Percentiles rank a stretch among this genome's conserved stretches.
Evolutionary conservation across 2,113 vertebrate species (phyloP).

Genomic region (Pimephales promelas): DNA sequence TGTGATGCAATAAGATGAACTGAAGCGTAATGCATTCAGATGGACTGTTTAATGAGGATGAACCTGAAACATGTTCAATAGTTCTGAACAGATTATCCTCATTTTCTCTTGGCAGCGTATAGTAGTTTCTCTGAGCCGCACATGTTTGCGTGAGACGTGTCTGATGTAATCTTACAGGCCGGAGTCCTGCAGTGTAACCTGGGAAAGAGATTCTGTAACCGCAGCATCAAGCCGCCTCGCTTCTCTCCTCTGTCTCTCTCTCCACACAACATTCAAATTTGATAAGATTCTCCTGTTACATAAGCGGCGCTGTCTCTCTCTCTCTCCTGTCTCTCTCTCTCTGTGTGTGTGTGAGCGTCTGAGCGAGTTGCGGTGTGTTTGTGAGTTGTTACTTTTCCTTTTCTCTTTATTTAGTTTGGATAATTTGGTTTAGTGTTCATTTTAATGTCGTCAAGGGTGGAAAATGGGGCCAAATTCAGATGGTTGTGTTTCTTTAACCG

Average conservation of each 20-base stretch:
- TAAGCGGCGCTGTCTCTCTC: conserved; percentile 19
- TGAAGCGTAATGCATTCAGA: fast-evolving
- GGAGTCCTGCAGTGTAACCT: conserved; percentile 8
- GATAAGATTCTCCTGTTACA: conserved; percentile 53
- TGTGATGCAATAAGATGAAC: no score
- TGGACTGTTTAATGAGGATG: background rate
- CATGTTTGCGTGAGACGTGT: background rate
- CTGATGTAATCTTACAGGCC: background rate
- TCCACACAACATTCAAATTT: conserved; percentile 53
- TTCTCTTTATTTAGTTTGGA: no score
- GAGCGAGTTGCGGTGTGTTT: no score
- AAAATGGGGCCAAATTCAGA: no score
- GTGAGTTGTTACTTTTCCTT: no score
- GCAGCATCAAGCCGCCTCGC: background rate
- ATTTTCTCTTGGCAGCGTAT: background rate
- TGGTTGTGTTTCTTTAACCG: no score
- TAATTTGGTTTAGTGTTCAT: no score
- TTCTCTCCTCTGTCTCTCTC: background rate
- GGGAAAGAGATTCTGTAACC: conserved; percentile 3
- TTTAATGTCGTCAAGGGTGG: no score
- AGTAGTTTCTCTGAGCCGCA: background rate
- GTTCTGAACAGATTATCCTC: no score
- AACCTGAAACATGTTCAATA: background rate
- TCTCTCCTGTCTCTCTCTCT: background rate
- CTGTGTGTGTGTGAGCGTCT: no score